Evolutionary conservation across 2,797 vertebrate species (phyloP).

Genomic region (Chelon labrosus): DNA sequence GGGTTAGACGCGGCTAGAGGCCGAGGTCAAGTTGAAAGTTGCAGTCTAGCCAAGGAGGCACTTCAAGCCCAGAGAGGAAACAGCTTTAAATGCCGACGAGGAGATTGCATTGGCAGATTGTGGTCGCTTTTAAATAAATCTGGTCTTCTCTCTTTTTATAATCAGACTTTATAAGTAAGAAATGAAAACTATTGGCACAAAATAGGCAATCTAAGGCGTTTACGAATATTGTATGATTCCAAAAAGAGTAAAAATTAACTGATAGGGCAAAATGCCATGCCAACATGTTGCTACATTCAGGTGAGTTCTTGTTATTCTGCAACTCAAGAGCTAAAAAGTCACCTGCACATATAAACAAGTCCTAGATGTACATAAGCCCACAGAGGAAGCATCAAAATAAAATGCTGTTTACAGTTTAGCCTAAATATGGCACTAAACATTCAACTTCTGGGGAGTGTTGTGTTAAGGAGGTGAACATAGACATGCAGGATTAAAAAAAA

Average conservation of each 20-base stretch:
- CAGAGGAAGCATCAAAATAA: slow-evolving; percentile 2
- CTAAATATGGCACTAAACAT: neutral
- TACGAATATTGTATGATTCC: neutral
- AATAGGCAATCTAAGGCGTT: neutral
- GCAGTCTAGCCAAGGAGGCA: slow-evolving; percentile 85
- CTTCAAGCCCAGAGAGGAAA: slow-evolving; percentile 52
- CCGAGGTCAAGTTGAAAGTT: slow-evolving; percentile 99
- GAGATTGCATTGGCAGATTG: neutral
- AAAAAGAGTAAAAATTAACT: neutral
- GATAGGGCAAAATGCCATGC: neutral
- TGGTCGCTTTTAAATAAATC: neutral
- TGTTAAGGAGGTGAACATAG: neutral
- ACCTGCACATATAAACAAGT: neutral
- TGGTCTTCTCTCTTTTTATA: neutral
- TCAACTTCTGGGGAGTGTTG: neutral
- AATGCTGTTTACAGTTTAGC: slow-evolving; percentile 1
- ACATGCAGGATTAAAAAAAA: neutral
- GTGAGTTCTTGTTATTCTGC: neutral
- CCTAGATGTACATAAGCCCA: neutral
- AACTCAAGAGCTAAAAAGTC: slow-evolving; percentile 5
- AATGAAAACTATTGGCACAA: neutral
- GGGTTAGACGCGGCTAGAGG: slow-evolving; percentile 87
- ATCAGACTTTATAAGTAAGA: neutral
- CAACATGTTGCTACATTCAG: neutral
- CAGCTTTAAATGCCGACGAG: slow-evolving; percentile 60